These are phyloP conservation scores for Acropora yongei DNA, from an alignment of 64 coral and sea anemone genomes.

Conservation along the genomic window DNA sequence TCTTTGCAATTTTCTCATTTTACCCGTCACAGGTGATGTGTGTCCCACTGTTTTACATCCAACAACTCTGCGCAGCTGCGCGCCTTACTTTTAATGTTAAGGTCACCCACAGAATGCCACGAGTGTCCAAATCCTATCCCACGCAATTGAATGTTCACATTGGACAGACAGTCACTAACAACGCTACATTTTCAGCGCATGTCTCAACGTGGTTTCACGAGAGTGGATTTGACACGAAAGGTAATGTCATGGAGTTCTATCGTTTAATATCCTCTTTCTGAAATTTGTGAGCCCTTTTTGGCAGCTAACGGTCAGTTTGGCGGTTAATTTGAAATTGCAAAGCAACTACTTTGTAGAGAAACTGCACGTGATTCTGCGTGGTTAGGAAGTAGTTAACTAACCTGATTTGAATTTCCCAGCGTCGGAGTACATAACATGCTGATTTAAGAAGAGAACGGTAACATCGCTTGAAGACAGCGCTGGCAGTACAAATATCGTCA, in stretches of 20 bases:
- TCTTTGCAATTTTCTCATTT: not conserved
- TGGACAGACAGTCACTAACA: constrained; percentile 29
- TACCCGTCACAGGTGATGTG: constrained; percentile 37
- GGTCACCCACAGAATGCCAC: constrained; percentile 2
- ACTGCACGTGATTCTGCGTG: no score
- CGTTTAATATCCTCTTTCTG: not conserved
- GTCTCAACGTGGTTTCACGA: constrained; percentile 19
- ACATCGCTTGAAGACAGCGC: no score
- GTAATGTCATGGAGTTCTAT: not conserved
- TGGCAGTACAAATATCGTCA: no score
- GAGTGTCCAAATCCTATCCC: constrained; percentile 49
- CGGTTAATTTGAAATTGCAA: no score
- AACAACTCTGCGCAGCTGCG: constrained; percentile 29
- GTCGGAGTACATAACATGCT: no score
- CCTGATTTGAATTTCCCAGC: no score
- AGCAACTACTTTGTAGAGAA: no score
- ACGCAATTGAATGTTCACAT: constrained; percentile 22
- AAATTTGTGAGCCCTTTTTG: no score
- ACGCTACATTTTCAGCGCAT: constrained; percentile 51
- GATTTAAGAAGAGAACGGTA: no score
- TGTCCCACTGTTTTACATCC: constrained; percentile 54
- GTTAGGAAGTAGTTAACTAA: no score
- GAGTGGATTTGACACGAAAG: constrained; percentile 26
- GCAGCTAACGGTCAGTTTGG: no score
- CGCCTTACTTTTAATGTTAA: constrained; percentile 31